phyloP scores from a whole-genome alignment of 2,113 vertebrate genomes.

The Chaenocephalus aceratus region DNA sequence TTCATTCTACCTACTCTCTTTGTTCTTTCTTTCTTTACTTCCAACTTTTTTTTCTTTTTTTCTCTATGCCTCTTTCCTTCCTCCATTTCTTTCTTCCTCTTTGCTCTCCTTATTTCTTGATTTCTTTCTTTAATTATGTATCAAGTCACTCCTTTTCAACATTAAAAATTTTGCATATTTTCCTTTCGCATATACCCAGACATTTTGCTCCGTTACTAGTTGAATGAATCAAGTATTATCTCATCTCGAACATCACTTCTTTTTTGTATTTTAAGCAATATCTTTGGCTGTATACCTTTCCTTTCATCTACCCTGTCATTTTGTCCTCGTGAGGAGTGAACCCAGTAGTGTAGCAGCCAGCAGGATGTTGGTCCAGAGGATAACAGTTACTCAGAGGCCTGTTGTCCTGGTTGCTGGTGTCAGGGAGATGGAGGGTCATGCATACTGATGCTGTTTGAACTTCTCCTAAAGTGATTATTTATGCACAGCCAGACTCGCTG shows the following conservation, averaged over 20 bases:
- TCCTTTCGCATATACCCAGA: not conserved
- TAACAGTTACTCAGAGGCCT: slow-evolving; percentile 36
- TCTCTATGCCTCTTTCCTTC: not conserved
- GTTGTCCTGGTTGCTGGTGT: slow-evolving; percentile 67
- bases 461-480: slow-evolving; percentile 80
- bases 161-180: not conserved
- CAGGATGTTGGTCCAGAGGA: slow-evolving; percentile 48
- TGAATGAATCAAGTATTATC: not conserved
- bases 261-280: slow-evolving; percentile 9
- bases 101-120: not conserved
- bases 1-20: not conserved
- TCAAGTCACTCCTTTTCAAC: not conserved
- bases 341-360: slow-evolving; percentile 32
- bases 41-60: not conserved
- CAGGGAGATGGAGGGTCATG: slow-evolving; percentile 75
- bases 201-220: not conserved
- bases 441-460: slow-evolving; percentile 83
- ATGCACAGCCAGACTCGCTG: slow-evolving; percentile 74
- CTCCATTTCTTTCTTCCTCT: no score
- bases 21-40: not conserved
- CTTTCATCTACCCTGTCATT: slow-evolving; percentile 15
- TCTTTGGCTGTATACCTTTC: not conserved
- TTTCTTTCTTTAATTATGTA: not conserved
- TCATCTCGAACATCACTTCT: not conserved
- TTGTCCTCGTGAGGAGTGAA: slow-evolving; percentile 11